Evolutionary conservation across 2,113 vertebrate species (phyloP).

Genomic region (Phaethornis superciliosus): DNA sequence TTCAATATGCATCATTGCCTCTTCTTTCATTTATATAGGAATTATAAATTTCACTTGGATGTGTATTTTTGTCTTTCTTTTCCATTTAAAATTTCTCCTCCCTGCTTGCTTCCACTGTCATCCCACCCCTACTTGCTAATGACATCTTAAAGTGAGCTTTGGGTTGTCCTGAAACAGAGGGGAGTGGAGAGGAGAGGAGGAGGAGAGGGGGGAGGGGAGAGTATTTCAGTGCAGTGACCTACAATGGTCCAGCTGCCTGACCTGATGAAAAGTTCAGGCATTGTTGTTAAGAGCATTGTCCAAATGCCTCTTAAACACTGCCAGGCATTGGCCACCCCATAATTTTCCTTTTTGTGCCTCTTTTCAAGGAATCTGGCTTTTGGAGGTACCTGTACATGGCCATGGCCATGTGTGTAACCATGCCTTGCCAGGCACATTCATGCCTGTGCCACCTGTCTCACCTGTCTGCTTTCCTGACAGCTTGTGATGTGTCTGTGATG

Average conservation of each 20-base stretch:
- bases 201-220: no score
- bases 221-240: neutral
- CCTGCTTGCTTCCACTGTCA: neutral
- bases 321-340: neutral
- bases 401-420: neutral
- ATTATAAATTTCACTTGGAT: neutral
- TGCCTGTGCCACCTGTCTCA: neutral
- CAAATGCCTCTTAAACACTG: neutral
- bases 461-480: neutral
- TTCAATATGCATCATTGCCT: neutral
- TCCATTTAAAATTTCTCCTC: neutral
- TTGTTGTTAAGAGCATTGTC: neutral
- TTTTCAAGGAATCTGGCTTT: neutral
- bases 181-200: no score
- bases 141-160: neutral
- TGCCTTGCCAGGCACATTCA: neutral
- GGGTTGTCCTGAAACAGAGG: neutral
- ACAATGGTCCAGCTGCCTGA: neutral
- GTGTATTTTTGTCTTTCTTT: neutral
- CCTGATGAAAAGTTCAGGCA: neutral
- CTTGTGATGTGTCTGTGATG: neutral
- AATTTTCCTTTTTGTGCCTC: neutral
- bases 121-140: neutral
- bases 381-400: neutral
- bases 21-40: conserved; percentile 7